These are phyloP conservation scores for Vireo altiloquus DNA, from an alignment of 2,113 vertebrate species.

Conservation along the genomic window DNA sequence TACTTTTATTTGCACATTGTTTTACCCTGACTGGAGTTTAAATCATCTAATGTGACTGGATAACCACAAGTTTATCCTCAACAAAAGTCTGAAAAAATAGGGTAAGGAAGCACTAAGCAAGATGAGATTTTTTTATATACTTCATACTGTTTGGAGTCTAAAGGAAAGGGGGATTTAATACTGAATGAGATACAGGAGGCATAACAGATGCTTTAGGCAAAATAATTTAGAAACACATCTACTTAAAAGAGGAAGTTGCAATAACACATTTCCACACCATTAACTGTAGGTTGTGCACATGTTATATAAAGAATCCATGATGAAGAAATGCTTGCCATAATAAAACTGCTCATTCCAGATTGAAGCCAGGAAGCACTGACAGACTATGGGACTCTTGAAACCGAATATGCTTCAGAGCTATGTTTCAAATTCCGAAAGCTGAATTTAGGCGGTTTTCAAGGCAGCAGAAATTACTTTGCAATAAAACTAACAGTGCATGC, in stretches of 20 bases:
- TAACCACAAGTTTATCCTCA: not conserved
- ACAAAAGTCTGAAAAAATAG: not conserved
- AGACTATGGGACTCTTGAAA: not conserved
- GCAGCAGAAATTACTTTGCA: conserved; percentile 24
- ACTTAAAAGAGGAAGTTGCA: conserved; percentile 17
- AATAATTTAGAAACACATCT: conserved; percentile 51
- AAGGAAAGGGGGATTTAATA: conserved; percentile 9
- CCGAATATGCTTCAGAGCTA: not conserved
- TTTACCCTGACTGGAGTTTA: not conserved
- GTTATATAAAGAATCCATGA: conserved; percentile 7
- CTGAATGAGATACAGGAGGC: not conserved
- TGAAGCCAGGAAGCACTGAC: not conserved
- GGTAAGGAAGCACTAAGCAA: not conserved
- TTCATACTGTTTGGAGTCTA: not conserved
- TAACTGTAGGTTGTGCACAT: conserved; percentile 28
- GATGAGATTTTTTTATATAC: not conserved
- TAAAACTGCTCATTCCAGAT: not conserved
- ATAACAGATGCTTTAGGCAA: conserved; percentile 28
- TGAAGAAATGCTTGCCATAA: not conserved
- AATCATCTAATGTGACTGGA: not conserved
- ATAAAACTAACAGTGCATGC: conserved; percentile 31
- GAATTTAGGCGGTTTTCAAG: conserved; percentile 14
- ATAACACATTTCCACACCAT: conserved; percentile 45
- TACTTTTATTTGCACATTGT: not conserved
- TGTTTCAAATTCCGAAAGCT: conserved; percentile 18